Evolutionary conservation across 2,113 vertebrate species (phyloP).

Genomic region (Globicephala melas): DNA sequence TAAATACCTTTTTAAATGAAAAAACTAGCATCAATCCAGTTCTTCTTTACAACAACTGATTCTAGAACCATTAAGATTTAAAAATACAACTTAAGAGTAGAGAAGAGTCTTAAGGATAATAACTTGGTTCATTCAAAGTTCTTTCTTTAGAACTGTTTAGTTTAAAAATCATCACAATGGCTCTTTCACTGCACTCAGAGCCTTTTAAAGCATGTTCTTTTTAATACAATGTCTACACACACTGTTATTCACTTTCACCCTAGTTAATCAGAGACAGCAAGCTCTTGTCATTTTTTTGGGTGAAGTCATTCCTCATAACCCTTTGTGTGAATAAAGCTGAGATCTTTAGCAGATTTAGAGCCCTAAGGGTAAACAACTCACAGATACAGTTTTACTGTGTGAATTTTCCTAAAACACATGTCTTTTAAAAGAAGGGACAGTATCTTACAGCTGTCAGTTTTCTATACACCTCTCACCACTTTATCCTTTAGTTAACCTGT

Average conservation of each 20-base stretch:
- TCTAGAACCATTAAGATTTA: neutral
- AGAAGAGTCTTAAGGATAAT: slow-evolving; percentile 41
- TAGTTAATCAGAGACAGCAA: slow-evolving; percentile 8
- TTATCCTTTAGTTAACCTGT: slow-evolving; percentile 82
- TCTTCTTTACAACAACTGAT: slow-evolving; percentile 50
- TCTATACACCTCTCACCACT: slow-evolving; percentile 70
- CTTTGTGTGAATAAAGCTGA: slow-evolving; percentile 51
- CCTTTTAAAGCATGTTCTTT: slow-evolving; percentile 31
- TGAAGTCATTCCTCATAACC: slow-evolving; percentile 19
- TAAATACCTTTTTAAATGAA: slow-evolving; percentile 32
- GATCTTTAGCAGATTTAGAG: slow-evolving; percentile 37
- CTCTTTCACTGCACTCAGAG: neutral
- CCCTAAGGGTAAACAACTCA: slow-evolving; percentile 31
- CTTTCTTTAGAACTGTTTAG: slow-evolving; percentile 9
- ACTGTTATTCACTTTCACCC: slow-evolving; percentile 17
- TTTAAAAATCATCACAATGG: slow-evolving; percentile 45
- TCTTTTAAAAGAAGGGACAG: slow-evolving; percentile 61
- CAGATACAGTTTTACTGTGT: slow-evolving; percentile 7
- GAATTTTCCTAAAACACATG: slow-evolving; percentile 52
- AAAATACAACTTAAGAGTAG: neutral
- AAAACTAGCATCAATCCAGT: neutral
- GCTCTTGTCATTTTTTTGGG: neutral
- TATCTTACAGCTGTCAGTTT: slow-evolving; percentile 73
- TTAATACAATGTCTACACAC: neutral
- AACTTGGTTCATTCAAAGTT: neutral